Conservation (phyloP, 2,113 vertebrate genomes). For the Hippolais icterina region DNA sequence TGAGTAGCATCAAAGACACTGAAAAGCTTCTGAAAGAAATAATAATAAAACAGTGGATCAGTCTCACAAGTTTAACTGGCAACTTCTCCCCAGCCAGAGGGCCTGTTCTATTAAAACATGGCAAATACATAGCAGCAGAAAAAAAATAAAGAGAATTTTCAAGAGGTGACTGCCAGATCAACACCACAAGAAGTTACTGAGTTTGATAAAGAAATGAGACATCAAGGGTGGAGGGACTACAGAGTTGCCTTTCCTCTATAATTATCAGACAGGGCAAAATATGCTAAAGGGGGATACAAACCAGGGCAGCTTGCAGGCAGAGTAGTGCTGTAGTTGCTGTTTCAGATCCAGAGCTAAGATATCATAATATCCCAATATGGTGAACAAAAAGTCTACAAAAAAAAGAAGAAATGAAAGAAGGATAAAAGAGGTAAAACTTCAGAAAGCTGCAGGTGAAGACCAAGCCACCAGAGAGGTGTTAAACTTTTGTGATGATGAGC, state of each 20-base stretch:
- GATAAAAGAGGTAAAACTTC: background rate
- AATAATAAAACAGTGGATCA: slow-evolving; percentile 4
- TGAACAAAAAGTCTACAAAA: background rate
- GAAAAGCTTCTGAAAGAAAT: slow-evolving; percentile 26
- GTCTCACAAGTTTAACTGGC: background rate
- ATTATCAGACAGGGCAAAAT: slow-evolving; percentile 4
- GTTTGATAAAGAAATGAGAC: slow-evolving; percentile 27
- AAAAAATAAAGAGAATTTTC: slow-evolving; percentile 61
- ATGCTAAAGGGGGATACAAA: background rate
- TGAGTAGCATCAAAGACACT: slow-evolving; percentile 31
- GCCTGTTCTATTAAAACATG: slow-evolving; percentile 19
- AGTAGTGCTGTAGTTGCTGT: background rate
- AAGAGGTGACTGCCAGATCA: slow-evolving; percentile 20
- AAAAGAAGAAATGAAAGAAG: background rate
- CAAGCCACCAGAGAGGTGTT: background rate
- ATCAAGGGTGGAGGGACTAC: background rate
- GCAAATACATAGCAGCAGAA: background rate
- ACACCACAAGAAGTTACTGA: background rate
- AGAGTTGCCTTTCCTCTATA: background rate
- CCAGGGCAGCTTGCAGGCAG: background rate
- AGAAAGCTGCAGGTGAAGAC: slow-evolving; percentile 3
- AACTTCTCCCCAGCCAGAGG: slow-evolving; percentile 27
- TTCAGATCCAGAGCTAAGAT: background rate
- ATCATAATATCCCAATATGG: background rate
- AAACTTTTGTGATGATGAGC: background rate